These are phyloP conservation scores for Cyclophora punctaria DNA, from an alignment of 2,888 invertebrate species.

Conservation along the genomic window DNA sequence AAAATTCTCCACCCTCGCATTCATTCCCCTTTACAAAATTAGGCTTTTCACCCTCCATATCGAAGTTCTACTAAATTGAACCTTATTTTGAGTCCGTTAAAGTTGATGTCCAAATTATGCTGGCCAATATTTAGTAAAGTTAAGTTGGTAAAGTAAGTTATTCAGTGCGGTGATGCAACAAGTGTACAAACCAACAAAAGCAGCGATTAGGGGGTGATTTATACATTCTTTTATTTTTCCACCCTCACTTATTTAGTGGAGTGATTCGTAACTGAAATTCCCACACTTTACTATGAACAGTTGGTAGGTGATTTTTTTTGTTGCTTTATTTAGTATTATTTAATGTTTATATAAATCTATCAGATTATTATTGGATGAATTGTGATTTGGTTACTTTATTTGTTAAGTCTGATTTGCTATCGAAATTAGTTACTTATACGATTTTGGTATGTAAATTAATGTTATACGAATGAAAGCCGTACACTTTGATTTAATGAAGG, in stretches of 20 bases:
- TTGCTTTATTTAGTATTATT: too few species aligned
- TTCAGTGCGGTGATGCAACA: slow-evolving; percentile 59
- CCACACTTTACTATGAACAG: slow-evolving; percentile 43
- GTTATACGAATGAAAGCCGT: too few species aligned
- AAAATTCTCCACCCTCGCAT: slow-evolving; percentile 54
- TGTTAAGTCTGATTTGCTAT: too few species aligned
- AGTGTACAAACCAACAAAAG: slow-evolving; percentile 61
- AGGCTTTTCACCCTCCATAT: background rate
- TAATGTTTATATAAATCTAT: too few species aligned
- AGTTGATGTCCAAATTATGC: slow-evolving; percentile 4
- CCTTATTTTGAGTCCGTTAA: slow-evolving; percentile 11
- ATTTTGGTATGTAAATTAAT: too few species aligned
- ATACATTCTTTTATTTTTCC: slow-evolving; percentile 65
- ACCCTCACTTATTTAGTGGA: slow-evolving; percentile 46
- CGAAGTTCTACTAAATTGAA: background rate
- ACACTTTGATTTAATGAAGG: too few species aligned
- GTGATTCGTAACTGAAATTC: slow-evolving; percentile 68
- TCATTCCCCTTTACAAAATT: slow-evolving; percentile 23
- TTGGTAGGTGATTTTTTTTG: slow-evolving; percentile 7
- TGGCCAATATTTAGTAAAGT: background rate
- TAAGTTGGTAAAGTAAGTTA: slow-evolving; percentile 26
- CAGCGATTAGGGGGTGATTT: slow-evolving; percentile 69
- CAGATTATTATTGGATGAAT: too few species aligned
- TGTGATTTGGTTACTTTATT: too few species aligned
- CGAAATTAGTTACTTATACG: too few species aligned